These are phyloP conservation scores for Acleris emargana DNA, from an alignment of 2,888 invertebrate genomes.

Conservation along the genomic window DNA sequence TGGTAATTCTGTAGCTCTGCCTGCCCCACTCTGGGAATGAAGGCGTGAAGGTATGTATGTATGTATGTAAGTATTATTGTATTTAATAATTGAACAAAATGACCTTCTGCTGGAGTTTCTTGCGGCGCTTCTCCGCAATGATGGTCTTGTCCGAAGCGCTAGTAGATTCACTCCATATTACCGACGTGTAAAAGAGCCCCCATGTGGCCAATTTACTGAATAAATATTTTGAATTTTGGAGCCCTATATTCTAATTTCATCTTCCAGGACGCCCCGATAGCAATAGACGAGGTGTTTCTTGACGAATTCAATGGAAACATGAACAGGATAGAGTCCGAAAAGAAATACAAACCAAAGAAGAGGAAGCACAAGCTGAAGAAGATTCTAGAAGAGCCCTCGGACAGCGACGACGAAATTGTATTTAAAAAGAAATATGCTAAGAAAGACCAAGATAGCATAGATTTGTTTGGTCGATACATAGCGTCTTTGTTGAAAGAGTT, in stretches of 20 bases:
- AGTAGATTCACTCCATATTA: no score
- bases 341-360: constrained; percentile 16
- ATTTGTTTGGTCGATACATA: constrained; percentile 54
- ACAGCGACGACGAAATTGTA: constrained; percentile 40
- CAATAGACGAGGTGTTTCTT: constrained; percentile 42
- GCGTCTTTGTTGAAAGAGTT: constrained; percentile 51
- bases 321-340: constrained; percentile 20
- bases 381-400: constrained; percentile 9
- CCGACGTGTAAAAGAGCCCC: no score
- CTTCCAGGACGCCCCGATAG: constrained; percentile 39
- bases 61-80: no score
- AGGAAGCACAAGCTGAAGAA: constrained; percentile 24
- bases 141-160: no score
- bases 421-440: constrained; percentile 38
- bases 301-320: constrained; percentile 41
- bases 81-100: no score
- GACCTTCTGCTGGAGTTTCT: no score
- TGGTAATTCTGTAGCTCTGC: no score
- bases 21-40: no score
- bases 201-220: no score
- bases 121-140: no score
- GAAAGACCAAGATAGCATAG: constrained; percentile 43
- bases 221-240: no score
- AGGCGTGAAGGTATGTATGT: no score
- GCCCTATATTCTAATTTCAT: background rate